Evolutionary conservation across 2,113 vertebrate genomes (phyloP), one percentile per base, ranked within the genome.

Genomic region (Saimiri boliviensis): DNA sequence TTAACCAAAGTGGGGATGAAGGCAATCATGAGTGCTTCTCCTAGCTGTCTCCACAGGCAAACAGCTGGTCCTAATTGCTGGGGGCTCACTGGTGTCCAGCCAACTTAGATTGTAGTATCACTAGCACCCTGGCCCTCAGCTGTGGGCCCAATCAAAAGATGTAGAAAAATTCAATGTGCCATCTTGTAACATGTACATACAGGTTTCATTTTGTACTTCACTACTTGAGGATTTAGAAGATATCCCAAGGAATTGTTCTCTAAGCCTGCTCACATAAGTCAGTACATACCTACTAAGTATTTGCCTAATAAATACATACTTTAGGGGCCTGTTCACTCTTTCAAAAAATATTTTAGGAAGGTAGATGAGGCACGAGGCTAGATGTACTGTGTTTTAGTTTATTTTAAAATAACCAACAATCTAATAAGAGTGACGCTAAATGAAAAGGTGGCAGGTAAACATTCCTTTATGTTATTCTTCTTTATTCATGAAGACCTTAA

Each of bases 401-500:
- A 71, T 70, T 93, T 81, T n/a, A 13, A 83, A 73, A 84, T 84
- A 82, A 63, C 45, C 4, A 37, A 13, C 21, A 63, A 37, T 76
- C 23, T 84, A 56, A 27, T 54, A 83, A 93, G 19, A 40, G 21
- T 63, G 49, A 86, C 20, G 58, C 52, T 82, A 60, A 94, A 73
- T 6, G 52, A 54, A 90, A 68, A 8, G 2, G 1, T 19, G 32
- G 13, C 1, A 6, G 6, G 13, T n/a, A 88, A 19, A 56, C 1
- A 49, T 25, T 17, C 7, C 12, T 76, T 91, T 49, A 70, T 0
- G 0, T 42, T 40, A 8, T 37, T 32, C 10, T 89, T 91, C 66
- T 94, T 52, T 23, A 85, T 5, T 30, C 21, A 35, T 16, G 30
- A 95, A 95, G 54, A 79, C 16, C 25, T 88, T 60, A 82, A 86